These are phyloP conservation scores for Otis tarda DNA, from an alignment of 2,113 vertebrate species.

Conservation along the genomic window DNA sequence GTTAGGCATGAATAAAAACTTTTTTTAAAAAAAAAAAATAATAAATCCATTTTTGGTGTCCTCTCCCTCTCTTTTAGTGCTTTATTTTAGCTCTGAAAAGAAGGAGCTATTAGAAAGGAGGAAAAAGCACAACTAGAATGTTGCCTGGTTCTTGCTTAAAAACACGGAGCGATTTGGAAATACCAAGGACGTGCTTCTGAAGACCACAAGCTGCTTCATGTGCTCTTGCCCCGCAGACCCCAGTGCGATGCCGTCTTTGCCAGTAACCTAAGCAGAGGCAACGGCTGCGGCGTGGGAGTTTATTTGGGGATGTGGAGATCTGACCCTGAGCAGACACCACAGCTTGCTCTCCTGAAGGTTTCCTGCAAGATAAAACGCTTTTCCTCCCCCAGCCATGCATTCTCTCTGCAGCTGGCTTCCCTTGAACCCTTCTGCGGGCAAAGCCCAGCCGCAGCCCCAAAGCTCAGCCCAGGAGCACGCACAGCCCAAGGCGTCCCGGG, in stretches of 20 bases:
- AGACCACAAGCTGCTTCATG: rapidly evolving
- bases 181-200: background rate
- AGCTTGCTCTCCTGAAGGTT: background rate
- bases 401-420: no score
- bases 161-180: background rate
- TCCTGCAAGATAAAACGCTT: background rate
- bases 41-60: background rate
- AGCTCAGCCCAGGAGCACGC: background rate
- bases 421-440: background rate
- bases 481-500: rapidly evolving
- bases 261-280: background rate
- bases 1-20: background rate
- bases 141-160: background rate
- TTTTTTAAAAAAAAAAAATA: background rate
- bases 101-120: background rate
- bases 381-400: background rate
- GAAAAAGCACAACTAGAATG: background rate
- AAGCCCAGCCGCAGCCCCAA: background rate
- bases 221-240: background rate
- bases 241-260: background rate
- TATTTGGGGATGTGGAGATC: background rate
- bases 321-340: background rate
- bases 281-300: rapidly evolving
- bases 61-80: background rate
- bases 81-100: background rate